phyloP scores from a whole-genome alignment of 1,140 invertebrate species.

The Magallana ariakensis region DNA sequence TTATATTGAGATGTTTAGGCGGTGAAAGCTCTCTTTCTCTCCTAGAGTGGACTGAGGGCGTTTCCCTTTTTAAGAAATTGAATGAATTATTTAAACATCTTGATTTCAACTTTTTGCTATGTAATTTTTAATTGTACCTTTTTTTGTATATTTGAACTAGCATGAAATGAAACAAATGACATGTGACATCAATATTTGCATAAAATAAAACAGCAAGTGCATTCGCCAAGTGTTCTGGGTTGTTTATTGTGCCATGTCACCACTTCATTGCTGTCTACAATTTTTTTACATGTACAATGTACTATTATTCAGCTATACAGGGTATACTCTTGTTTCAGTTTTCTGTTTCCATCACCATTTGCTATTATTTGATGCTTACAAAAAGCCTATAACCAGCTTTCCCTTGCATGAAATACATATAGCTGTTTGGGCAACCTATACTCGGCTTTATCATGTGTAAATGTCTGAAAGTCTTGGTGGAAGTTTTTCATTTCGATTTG shows the following conservation, averaged over 20 bases:
- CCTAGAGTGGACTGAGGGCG: background rate
- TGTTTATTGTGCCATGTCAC: background rate
- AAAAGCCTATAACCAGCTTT: too few species aligned
- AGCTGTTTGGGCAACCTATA: too few species aligned
- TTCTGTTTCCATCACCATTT: too few species aligned
- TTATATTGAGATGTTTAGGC: background rate
- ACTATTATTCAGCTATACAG: too few species aligned
- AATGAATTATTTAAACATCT: slow-evolving; percentile 10
- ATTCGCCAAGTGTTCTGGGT: background rate
- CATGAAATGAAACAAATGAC: slow-evolving; percentile 1
- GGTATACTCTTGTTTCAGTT: too few species aligned
- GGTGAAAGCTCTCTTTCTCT: background rate
- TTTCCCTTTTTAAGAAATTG: background rate
- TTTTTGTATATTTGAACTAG: slow-evolving; percentile 31
- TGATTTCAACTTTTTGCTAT: slow-evolving; percentile 32
- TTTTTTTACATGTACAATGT: too few species aligned
- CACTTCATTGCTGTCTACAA: too few species aligned
- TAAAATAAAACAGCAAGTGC: slow-evolving; percentile 30
- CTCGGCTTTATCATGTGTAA: too few species aligned
- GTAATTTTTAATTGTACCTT: background rate
- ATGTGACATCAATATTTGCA: slow-evolving; percentile 18
- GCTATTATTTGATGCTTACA: too few species aligned
- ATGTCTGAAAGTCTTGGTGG: too few species aligned
- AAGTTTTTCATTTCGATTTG: too few species aligned
- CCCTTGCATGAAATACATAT: too few species aligned